These are phyloP conservation scores for Drosophila hydei DNA, from an alignment of 1,140 invertebrate species.

Conservation along the genomic window DNA sequence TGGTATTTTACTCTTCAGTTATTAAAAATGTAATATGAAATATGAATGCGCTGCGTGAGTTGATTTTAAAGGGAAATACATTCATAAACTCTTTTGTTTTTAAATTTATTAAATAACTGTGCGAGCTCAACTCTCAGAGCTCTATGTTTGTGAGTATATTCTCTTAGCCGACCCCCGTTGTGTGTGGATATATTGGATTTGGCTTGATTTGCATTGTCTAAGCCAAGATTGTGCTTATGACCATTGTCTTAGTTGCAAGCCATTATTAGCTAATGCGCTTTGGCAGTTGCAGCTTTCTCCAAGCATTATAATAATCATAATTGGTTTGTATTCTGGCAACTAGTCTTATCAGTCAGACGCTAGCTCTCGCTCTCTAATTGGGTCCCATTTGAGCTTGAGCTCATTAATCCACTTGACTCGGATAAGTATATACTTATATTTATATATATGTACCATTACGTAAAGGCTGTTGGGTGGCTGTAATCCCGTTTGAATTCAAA, in stretches of 20 bases:
- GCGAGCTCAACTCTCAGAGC: too few relatives aligned
- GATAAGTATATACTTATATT: constrained; percentile 27
- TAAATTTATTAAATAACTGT: too few relatives aligned
- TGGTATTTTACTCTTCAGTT: neutral
- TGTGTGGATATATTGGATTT: neutral
- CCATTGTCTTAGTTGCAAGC: too few relatives aligned
- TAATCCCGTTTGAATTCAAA: neutral
- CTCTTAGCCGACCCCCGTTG: too few relatives aligned
- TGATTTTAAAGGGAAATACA: neutral
- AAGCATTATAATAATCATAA: too few relatives aligned
- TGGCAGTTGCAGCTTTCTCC: too few relatives aligned
- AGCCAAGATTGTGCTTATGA: too few relatives aligned
- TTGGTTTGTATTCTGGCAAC: too few relatives aligned
- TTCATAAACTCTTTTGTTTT: neutral
- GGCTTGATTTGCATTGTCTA: neutral
- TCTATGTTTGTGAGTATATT: too few relatives aligned
- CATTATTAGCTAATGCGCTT: too few relatives aligned
- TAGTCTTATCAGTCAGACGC: too few relatives aligned
- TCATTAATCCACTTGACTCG: constrained; percentile 26
- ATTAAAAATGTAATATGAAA: constrained; percentile 4
- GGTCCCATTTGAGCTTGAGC: neutral
- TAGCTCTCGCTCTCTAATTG: constrained; percentile 2
- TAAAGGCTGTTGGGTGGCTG: neutral
- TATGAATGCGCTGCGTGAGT: neutral
- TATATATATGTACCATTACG: neutral